Evolutionary conservation across 2,113 vertebrate genomes (phyloP).

Genomic region (Haemorhous mexicanus): DNA sequence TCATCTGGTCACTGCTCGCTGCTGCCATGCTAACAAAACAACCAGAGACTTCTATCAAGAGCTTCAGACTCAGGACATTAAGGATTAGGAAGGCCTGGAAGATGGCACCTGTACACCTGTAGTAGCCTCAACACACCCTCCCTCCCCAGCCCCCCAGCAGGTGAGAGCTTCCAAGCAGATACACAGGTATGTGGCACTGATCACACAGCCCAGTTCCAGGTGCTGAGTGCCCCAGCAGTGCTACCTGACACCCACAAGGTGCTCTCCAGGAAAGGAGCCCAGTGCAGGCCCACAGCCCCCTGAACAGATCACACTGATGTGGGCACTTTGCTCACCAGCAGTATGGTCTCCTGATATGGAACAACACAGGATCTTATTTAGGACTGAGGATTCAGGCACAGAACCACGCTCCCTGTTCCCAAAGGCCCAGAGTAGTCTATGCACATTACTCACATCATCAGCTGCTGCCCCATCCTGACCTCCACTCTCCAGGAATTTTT

Average conservation of each 20-base stretch:
- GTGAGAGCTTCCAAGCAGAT: neutral
- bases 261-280: neutral
- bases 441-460: conserved; percentile 75
- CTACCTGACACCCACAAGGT: neutral
- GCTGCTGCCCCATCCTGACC: conserved; percentile 91
- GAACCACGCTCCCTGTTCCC: neutral
- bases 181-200: rapidly evolving
- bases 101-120: neutral
- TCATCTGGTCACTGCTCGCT: neutral
- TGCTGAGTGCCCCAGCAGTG: neutral
- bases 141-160: neutral
- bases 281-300: neutral
- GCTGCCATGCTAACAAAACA: neutral
- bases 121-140: neutral
- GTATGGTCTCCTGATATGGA: neutral
- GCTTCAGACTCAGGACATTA: neutral
- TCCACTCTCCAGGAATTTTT: conserved; percentile 94
- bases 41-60: neutral
- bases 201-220: neutral
- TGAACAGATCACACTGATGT: too few relatives aligned
- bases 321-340: neutral
- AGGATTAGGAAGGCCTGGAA: neutral
- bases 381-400: neutral
- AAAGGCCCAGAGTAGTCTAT: neutral
- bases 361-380: neutral